Evolutionary conservation across 2,797 vertebrate genomes (phyloP), one percentile per base, ranked within the genome.

Genomic region (Pelobates cultripes): DNA sequence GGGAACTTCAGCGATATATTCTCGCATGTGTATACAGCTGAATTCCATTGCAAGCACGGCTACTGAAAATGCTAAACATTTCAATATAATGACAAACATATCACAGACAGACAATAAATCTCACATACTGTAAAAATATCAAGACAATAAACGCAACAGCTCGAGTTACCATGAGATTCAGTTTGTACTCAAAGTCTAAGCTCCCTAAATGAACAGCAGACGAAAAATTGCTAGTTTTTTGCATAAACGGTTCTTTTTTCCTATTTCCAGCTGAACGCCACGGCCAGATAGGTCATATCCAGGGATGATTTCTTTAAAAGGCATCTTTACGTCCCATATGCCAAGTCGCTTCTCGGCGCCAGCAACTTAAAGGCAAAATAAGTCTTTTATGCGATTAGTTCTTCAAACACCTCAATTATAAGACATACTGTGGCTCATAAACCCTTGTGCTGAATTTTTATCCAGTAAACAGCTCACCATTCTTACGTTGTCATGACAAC

Each of bases 401-500:
- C 88, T 85, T 79, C 79, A 53, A 84, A 80, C 51, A 75, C 60
- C 17, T 64, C 0, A 1, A 70, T 81, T 78, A 61, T 81, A 82
- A 82, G 78, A 78, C 0, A n/a, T 6, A 0, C 70, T 74, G 81
- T 66, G 57, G 85, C 80, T 83, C n/a, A 82, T 73, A 71, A 42
- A 75, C 55, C 84, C 84, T 63, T 82, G 74, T 73, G 82, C 70
- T 84, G 88, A 88, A 87, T 84, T 83, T 86, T 68, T 79, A 76
- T 73, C 70, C 72, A 86, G 84, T 86, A 89, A 91, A 89, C 88
- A 89, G 78, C 87, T 90, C 91, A 88, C 86, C 88, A 87, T 89
- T 88, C 88, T 92, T 90, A 84, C 47, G 92, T 95, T 92, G 89
- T 92, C 92, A 95, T 94, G 95, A 92, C 95, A 94, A 96, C 93